phyloP scores from a whole-genome alignment of 1,140 invertebrate genomes.

The Coptotermes formosanus region DNA sequence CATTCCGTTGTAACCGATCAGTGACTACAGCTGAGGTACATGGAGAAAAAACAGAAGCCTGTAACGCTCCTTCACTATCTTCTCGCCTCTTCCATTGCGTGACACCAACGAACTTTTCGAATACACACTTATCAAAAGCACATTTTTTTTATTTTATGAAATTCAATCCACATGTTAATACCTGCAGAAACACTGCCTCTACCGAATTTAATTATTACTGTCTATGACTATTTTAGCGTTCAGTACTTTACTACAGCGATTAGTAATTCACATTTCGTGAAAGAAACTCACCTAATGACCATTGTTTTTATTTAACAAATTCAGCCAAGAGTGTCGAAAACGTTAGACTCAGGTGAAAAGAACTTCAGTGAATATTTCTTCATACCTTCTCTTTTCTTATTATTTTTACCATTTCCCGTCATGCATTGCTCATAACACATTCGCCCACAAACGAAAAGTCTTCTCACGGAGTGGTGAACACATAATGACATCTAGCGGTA shows the following conservation, averaged over 20 bases:
- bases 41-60: too few species aligned
- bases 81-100: too few species aligned
- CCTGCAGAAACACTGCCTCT: too few species aligned
- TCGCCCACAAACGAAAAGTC: not conserved
- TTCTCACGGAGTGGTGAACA: slow-evolving; percentile 14
- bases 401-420: not conserved
- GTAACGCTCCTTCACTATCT: too few species aligned
- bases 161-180: too few species aligned
- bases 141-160: too few species aligned
- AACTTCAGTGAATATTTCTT: slow-evolving; percentile 1
- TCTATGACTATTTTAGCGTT: not conserved
- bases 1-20: too few species aligned
- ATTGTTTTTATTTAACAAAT: not conserved
- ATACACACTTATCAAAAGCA: too few species aligned
- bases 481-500: not conserved
- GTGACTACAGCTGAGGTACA: too few species aligned
- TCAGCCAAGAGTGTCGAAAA: not conserved
- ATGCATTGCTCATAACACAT: not conserved
- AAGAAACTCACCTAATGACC: not conserved
- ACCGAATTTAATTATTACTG: too few species aligned
- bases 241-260: not conserved
- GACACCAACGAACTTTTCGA: too few species aligned
- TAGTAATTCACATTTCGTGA: not conserved
- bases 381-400: slow-evolving; percentile 6
- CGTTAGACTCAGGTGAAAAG: not conserved